Base-by-base conservation (phyloP, 2,888 invertebrate species). In the Mechanitis messenoides region DNA sequence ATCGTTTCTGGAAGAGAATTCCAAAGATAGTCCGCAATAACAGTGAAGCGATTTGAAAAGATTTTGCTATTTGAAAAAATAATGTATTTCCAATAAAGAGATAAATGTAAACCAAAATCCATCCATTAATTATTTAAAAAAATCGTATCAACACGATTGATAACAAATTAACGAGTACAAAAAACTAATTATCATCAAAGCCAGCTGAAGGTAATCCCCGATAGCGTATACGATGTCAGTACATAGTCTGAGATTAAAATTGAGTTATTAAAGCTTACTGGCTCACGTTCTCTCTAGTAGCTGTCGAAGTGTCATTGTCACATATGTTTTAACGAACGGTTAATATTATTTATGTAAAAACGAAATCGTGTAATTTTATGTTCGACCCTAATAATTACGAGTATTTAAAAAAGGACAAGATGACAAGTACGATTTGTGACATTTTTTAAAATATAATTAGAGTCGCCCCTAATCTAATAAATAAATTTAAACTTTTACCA, bases 211-310 rank as follows among this genome's bases (percentile, higher is more conserved):
- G 57, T 56, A 58, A 59, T 61, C 61, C 58, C 60, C 58, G 12
- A 56, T 53, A 38, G 55, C 65, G 59, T 63, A 63, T 63, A 63
- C 58, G 64, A 68, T 61, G 62, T 66, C 67, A 66, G 70, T 74
- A 77, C 75, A 77, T 75, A 74, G 77, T 68, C 75, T 45, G 73
- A 78, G 80, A 79, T 81, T 80, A 81, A 77, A 76, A 75, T 35
- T 20, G 72, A 72, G 77, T 78, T 81, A 82, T 82, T 82, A 83
- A 80, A 67, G 67, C 63, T 62, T 58, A 66, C 65, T 66, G 61
- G 66, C 54, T 61, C 59, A 59, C 63, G 61, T 45, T 60, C 55
- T 64, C 60, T 55, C 63, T 63, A 56, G 55, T 63, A 62, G 60
- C 59, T 53, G 53, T 20, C 20, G 20, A 20, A 20, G 20, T 20